Base-by-base conservation (phyloP, 2,888 invertebrate species). In the Drosophila atroscutellata region DNA sequence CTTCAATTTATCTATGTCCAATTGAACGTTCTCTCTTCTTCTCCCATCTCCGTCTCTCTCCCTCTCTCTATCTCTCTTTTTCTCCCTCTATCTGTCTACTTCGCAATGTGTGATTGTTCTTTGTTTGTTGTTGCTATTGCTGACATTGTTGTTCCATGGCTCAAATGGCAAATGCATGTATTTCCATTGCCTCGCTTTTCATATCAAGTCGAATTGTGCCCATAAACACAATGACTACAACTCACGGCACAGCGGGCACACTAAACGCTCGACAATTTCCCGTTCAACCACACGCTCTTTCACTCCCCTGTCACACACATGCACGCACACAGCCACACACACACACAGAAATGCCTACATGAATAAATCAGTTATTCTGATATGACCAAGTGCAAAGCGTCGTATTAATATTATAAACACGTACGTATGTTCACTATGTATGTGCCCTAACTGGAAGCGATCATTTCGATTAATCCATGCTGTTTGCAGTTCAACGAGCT, bases 81-180 rank as follows among this genome's bases (percentile, higher is more conserved):
- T 7, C 18, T 11, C 3, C 18, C 2, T 8, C 5, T 50, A 18
- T 30, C 18, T 32, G 5, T 37, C 20, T 13, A 13, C 5, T 26
- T 15, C 8, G 39, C 28, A 54, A 24, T 34, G 28, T 30, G 42
- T 26, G 3, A 39, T 37, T 28, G n/a, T 20, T 50, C 15, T 15
- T 37, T 57, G 32, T 42, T 30, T 49, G 11, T 8, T 37, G 26
- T 32, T 39, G 32, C 11, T 39, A 6, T 24, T 15, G 28, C 26
- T 26, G 20, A 20, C 24, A 34, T 13, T 42, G 11, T 28, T 15
- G 39, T n/a, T 36, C 59, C 30, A 11, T 30, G 13, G 20, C 42
- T 47, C 62, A 75, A 78, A 78, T 78, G 65, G 78, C 61, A 72
- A 78, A 75, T 68, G 20, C 76, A 42, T 78, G 80, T 71, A 72